phyloP scores from a whole-genome alignment of 1,140 invertebrate species.

The Bathynomus jamesi region DNA sequence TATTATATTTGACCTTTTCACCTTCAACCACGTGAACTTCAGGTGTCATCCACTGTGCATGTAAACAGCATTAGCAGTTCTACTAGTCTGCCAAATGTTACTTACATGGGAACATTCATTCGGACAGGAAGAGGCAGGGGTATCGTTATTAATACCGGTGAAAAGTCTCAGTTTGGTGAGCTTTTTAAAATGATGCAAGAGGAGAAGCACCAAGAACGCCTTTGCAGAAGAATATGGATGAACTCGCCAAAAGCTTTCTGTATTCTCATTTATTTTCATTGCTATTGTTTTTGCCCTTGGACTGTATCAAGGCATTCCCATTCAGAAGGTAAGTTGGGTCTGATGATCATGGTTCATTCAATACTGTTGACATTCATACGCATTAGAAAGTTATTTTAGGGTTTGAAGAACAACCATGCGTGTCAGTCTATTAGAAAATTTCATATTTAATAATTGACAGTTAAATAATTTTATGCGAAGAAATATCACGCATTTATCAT shows the following conservation, averaged over 20 bases:
- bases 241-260: slow-evolving; percentile 90
- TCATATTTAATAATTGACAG: too few relatives aligned
- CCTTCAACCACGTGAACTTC: too few relatives aligned
- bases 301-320: slow-evolving; percentile 75
- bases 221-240: slow-evolving; percentile 95
- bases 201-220: slow-evolving; percentile 96
- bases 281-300: slow-evolving; percentile 93
- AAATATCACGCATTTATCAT: too few relatives aligned
- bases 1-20: too few relatives aligned
- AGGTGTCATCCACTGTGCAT: slow-evolving; percentile 6
- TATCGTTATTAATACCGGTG: slow-evolving; percentile 92
- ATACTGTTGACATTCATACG: too few relatives aligned
- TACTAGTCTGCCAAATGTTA: slow-evolving; percentile 71
- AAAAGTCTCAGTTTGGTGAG: slow-evolving; percentile 95
- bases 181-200: slow-evolving; percentile 99
- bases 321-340: slow-evolving; percentile 41
- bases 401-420: too few relatives aligned
- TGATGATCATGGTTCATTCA: too few relatives aligned
- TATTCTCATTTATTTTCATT: slow-evolving; percentile 97
- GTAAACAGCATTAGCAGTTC: slow-evolving; percentile 45
- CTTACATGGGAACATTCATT: slow-evolving; percentile 97
- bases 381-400: too few relatives aligned
- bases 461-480: too few relatives aligned
- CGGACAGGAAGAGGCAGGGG: slow-evolving; percentile 95
- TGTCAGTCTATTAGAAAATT: too few relatives aligned